These are phyloP conservation scores for Plectropomus leopardus DNA, from an alignment of 2,113 vertebrate genomes.

Conservation along the genomic window DNA sequence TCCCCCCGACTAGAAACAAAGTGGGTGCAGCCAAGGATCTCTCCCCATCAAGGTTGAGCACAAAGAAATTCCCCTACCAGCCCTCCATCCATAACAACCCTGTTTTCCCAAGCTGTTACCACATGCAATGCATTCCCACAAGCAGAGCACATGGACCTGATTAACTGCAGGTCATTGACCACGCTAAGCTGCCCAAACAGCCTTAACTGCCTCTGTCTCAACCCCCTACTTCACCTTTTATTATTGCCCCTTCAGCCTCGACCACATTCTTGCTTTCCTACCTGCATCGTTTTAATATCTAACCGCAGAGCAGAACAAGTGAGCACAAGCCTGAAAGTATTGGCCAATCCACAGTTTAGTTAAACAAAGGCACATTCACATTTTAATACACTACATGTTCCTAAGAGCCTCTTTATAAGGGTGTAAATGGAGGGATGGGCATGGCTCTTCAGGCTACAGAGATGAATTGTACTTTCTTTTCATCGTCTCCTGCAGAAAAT, in stretches of 20 bases:
- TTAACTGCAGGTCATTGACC: slow-evolving; percentile 77
- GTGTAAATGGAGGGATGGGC: slow-evolving; percentile 16
- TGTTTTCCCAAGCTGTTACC: slow-evolving; percentile 73
- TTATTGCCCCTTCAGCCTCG: neutral
- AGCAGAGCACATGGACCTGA: slow-evolving; percentile 62
- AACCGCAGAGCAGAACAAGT: neutral
- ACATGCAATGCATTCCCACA: slow-evolving; percentile 70
- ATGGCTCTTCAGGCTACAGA: neutral
- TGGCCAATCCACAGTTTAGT: neutral
- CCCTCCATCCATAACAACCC: slow-evolving; percentile 61
- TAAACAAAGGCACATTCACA: slow-evolving; percentile 1
- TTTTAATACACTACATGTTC: neutral
- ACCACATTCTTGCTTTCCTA: slow-evolving; percentile 8
- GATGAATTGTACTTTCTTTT: slow-evolving; percentile 31
- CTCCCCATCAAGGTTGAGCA: slow-evolving; percentile 54
- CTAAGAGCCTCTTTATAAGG: neutral
- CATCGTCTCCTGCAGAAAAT: slow-evolving; percentile 55
- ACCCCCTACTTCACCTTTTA: slow-evolving; percentile 30
- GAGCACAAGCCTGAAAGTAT: slow-evolving; percentile 12
- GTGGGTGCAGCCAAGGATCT: slow-evolving; percentile 33
- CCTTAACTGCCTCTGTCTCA: slow-evolving; percentile 29
- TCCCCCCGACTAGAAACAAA: slow-evolving; percentile 26
- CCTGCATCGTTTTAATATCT: slow-evolving; percentile 1
- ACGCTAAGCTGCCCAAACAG: slow-evolving; percentile 53
- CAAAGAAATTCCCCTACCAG: slow-evolving; percentile 67